Evolutionary conservation across 1,140 invertebrate species (phyloP), one percentile per base, ranked within the genome.

Genomic region (Campodea augens): DNA sequence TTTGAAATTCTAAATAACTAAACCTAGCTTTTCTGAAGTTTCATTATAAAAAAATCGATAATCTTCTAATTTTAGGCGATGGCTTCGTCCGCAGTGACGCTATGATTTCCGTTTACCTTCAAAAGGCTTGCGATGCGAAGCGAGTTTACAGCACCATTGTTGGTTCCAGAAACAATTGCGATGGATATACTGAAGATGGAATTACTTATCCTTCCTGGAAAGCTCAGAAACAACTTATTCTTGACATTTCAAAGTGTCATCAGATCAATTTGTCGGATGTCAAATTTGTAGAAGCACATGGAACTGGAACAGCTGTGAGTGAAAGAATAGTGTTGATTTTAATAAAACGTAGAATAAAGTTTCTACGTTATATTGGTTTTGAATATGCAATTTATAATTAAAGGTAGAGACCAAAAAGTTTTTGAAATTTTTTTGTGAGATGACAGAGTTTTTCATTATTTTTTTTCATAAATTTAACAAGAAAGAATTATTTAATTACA

Each of bases 21-120:
- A n/a, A n/a, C n/a, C n/a, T n/a, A n/a, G n/a, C n/a, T n/a, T n/a
- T n/a, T n/a, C n/a, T n/a, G n/a, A n/a, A n/a, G n/a, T n/a, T n/a
- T n/a, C n/a, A n/a, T n/a, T n/a, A n/a, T n/a, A n/a, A n/a, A n/a
- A n/a, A n/a, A n/a, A n/a, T n/a, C n/a, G n/a, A n/a, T n/a, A n/a
- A n/a, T n/a, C n/a, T n/a, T n/a, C n/a, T n/a, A n/a, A n/a, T 32
- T 50, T 5, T 50, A 71, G 71, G 70, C 38, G 79, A 84, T 56
- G 92, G 92, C 12, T 98, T 96, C 61, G 89, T 90, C 1, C 72
- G 92, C 40, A 79, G 88, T 44, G 92, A 98, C 64, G 85, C 85
- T 1, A 74, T 77, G 18, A 81, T 81, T 3, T 76, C 74, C 0
- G 67, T 95, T 19, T 78, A 77, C 44, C 59, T 97, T 25, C 90